Evolutionary conservation across 2,797 vertebrate genomes (phyloP).

Genomic region (Heterohyrax brucei): DNA sequence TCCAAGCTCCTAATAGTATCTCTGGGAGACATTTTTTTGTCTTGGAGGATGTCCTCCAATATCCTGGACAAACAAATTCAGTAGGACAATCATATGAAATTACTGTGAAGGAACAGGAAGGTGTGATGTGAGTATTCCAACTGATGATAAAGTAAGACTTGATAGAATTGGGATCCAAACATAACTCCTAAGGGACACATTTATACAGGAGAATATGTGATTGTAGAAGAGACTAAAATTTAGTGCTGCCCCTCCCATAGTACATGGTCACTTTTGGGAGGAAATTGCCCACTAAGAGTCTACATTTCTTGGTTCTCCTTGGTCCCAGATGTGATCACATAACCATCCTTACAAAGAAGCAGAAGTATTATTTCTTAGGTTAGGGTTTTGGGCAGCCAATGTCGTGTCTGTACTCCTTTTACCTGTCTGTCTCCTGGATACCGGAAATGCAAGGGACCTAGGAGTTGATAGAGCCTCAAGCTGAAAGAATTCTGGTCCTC

Average conservation of each 20-base stretch:
- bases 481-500: neutral
- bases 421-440: neutral
- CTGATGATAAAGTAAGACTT: neutral
- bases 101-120: neutral
- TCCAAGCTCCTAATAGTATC: neutral
- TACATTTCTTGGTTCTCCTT: neutral
- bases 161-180: neutral
- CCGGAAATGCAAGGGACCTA: neutral
- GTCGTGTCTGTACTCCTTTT: neutral
- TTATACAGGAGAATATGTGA: neutral
- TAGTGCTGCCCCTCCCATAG: neutral
- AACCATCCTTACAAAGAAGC: neutral
- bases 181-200: neutral
- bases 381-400: neutral
- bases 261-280: neutral
- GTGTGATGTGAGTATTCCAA: neutral
- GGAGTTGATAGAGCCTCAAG: neutral
- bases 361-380: neutral
- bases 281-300: neutral
- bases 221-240: constrained; percentile 10
- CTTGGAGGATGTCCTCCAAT: neutral
- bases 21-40: neutral
- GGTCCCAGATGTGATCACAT: neutral
- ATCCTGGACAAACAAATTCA: neutral
- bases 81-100: neutral